A percentile compares a stretch with the other conserved stretches of the same genome.
These are phyloP conservation scores for Astreopora myriophthalma DNA, from an alignment of 64 coral and sea anemone species.

Conservation along the genomic window DNA sequence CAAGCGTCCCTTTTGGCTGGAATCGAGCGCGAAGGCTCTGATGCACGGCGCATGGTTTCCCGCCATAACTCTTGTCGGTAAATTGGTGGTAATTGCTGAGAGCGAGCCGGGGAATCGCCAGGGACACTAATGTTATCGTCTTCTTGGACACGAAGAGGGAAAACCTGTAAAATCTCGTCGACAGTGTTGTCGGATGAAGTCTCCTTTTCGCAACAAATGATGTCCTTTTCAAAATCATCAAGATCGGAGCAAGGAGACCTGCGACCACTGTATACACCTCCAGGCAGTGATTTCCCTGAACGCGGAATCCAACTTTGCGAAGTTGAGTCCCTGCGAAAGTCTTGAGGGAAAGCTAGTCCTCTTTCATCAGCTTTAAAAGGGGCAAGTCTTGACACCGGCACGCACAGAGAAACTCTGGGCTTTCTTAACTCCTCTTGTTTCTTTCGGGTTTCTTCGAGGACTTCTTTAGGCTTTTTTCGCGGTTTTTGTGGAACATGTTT, in stretches of 20 bases:
- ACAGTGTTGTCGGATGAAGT: background rate
- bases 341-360: slow-evolving; percentile 23
- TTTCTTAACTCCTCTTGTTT: slow-evolving; percentile 34
- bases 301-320: slow-evolving; percentile 28
- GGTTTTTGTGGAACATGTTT: slow-evolving; percentile 1
- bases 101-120: background rate
- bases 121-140: background rate
- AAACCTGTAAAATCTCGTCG: background rate
- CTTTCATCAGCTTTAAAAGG: slow-evolving; percentile 13
- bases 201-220: background rate
- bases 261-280: background rate
- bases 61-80: slow-evolving; percentile 36
- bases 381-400: slow-evolving; percentile 11
- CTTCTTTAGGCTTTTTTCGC: slow-evolving; percentile 3
- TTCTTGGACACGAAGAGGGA: slow-evolving; percentile 12
- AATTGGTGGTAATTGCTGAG: slow-evolving; percentile 10
- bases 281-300: background rate
- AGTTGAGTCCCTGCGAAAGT: slow-evolving; percentile 10
- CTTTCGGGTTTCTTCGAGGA: background rate
- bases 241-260: background rate
- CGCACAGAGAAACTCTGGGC: background rate
- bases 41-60: slow-evolving; percentile 30
- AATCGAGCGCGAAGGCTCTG: slow-evolving; percentile 25
- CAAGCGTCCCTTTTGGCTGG: slow-evolving; percentile 31
- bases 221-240: background rate